Conservation (phyloP, 2,113 vertebrate species). For the Petromus typicus region DNA sequence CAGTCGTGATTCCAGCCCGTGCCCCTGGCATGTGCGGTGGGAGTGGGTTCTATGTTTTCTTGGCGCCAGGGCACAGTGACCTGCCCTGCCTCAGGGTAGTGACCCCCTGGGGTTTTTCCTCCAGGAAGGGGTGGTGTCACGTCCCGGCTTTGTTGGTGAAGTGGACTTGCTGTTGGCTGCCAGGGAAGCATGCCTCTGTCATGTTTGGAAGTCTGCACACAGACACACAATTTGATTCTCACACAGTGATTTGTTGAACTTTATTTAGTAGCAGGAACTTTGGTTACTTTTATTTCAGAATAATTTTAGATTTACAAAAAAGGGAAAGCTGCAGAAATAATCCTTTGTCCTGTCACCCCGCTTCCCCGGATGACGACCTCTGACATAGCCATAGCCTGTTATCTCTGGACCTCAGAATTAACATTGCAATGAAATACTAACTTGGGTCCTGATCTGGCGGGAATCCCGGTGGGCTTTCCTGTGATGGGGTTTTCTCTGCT, state of each 20-base stretch:
- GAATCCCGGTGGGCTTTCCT: not conserved
- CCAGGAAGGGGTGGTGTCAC: not conserved
- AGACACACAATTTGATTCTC: not conserved
- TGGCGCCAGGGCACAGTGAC: not conserved
- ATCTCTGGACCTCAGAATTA: not conserved
- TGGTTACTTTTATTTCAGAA: slow-evolving; percentile 18
- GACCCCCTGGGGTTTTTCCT: not conserved
- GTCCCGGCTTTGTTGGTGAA: not conserved
- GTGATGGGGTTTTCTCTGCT: not conserved
- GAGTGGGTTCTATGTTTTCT: not conserved
- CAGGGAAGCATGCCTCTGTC: not conserved
- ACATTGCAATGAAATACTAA: not conserved
- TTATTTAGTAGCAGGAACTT: slow-evolving; percentile 35
- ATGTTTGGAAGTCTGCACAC: not conserved
- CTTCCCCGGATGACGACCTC: not conserved
- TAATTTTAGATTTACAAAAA: slow-evolving; percentile 10
- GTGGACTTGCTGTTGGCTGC: not conserved
- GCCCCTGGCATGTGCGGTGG: not conserved
- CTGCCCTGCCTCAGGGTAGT: not conserved
- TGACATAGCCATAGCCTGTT: not conserved
- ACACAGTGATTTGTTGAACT: slow-evolving; percentile 1
- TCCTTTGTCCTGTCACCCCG: not conserved
- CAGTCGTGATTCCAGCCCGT: not conserved
- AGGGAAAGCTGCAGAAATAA: not conserved
- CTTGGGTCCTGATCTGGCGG: not conserved